phyloP scores from a whole-genome alignment of 2,888 invertebrate genomes.

The Dolomedes plantarius region DNA sequence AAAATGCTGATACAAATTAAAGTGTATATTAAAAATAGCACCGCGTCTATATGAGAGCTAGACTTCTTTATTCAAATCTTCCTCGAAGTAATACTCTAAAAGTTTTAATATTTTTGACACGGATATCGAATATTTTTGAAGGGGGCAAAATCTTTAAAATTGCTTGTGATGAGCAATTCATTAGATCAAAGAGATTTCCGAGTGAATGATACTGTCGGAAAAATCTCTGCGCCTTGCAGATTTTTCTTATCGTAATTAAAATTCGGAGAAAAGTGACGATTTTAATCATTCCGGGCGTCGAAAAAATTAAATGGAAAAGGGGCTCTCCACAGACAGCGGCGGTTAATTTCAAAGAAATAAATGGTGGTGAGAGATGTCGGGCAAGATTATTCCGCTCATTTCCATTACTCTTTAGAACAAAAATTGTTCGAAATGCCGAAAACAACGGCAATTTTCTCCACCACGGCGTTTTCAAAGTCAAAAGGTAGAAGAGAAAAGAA shows the following conservation, averaged over 20 bases:
- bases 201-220: background rate
- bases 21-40: too few species aligned
- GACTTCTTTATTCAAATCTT: too few species aligned
- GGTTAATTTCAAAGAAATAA: background rate
- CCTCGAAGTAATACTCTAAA: too few species aligned
- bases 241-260: slow-evolving; percentile 6
- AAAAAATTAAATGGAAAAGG: too few species aligned
- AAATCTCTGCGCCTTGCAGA: background rate
- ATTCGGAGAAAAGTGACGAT: background rate
- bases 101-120: too few species aligned
- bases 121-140: background rate
- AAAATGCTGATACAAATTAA: too few species aligned
- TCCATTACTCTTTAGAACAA: background rate
- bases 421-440: background rate
- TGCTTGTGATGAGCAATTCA: background rate
- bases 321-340: too few species aligned
- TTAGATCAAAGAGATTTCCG: background rate
- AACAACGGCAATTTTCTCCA: slow-evolving; percentile 11
- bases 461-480: slow-evolving; percentile 14
- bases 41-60: too few species aligned
- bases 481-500: background rate
- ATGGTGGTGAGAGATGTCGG: background rate
- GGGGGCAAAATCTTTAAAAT: background rate
- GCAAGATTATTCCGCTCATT: background rate
- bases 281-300: background rate